Evolutionary conservation across 1,140 invertebrate species (phyloP).

Genomic region (Drosophila sulfurigaster): DNA sequence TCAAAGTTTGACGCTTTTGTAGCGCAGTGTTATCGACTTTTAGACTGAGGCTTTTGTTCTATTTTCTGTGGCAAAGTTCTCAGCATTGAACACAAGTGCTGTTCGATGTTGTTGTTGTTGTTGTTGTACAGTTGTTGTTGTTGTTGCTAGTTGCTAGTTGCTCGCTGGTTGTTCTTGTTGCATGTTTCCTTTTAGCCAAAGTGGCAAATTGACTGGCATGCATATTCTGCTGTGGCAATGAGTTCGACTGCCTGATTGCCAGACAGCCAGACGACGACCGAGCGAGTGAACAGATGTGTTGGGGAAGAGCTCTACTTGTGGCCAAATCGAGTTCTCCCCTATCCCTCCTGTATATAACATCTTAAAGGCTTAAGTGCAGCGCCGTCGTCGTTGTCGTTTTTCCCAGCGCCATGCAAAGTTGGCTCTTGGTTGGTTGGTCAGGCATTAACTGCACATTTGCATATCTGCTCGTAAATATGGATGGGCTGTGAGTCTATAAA

Average conservation of each 20-base stretch:
- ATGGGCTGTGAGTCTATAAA: constrained; percentile 73
- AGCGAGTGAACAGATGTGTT: not conserved
- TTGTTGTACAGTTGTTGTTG: constrained; percentile 39
- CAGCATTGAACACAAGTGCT: constrained; percentile 69
- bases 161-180: constrained; percentile 44
- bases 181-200: constrained; percentile 81
- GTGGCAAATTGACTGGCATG: constrained; percentile 83
- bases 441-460: constrained; percentile 74
- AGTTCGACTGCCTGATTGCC: constrained; percentile 52
- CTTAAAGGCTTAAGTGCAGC: constrained; percentile 79
- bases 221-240: constrained; percentile 56
- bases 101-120: constrained; percentile 63
- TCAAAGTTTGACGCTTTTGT: constrained; percentile 7
- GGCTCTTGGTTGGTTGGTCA: constrained; percentile 46
- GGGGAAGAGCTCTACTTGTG: constrained; percentile 8
- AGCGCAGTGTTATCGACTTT: constrained; percentile 71
- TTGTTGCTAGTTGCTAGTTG: constrained; percentile 1
- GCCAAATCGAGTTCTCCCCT: not conserved
- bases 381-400: constrained; percentile 35
- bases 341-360: constrained; percentile 8
- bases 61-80: constrained; percentile 67
- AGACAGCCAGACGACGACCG: constrained; percentile 53
- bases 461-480: constrained; percentile 81
- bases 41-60: constrained; percentile 72
- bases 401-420: constrained; percentile 72